Evolutionary conservation across 2,888 invertebrate species (phyloP).

Genomic region (Selenia dentaria): DNA sequence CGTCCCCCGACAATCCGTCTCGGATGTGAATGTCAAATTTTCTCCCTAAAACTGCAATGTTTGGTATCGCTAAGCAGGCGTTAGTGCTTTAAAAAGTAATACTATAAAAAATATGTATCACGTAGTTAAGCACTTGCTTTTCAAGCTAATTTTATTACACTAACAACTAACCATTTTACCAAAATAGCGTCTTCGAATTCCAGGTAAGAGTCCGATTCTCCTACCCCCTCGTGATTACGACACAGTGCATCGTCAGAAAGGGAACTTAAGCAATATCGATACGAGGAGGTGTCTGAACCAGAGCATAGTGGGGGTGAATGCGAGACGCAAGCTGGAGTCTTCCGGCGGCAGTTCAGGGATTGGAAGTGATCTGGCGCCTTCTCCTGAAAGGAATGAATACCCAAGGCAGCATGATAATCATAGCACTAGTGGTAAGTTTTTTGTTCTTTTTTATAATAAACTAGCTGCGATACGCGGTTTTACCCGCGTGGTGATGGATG

Average conservation of each 20-base stretch:
- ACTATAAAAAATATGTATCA: no score
- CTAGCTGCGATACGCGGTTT: no score
- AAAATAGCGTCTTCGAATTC: conserved; percentile 16
- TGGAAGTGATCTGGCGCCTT: conserved; percentile 94
- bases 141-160: conserved; percentile 3
- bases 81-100: no score
- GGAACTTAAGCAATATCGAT: conserved; percentile 75
- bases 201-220: conserved; percentile 89
- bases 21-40: no score
- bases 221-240: conserved; percentile 98
- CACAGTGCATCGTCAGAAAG: conserved; percentile 91
- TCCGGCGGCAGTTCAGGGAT: conserved; percentile 95
- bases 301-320: conserved; percentile 84
- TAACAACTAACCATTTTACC: conserved; percentile 2
- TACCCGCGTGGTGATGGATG: no score
- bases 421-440: conserved; percentile 85
- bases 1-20: no score
- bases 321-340: conserved; percentile 83
- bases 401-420: conserved; percentile 82
- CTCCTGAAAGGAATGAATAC: conserved; percentile 87
- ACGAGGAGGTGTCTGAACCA: conserved; percentile 87
- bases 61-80: no score
- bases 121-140: conserved; percentile 19
- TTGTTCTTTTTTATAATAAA: conserved; percentile 10
- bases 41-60: no score